Percentiles rank a stretch among this genome's conserved stretches.
Evolutionary conservation across 35 echinoderm and acorn worm genomes (phyloP).

Genomic region (Lytechinus pictus): DNA sequence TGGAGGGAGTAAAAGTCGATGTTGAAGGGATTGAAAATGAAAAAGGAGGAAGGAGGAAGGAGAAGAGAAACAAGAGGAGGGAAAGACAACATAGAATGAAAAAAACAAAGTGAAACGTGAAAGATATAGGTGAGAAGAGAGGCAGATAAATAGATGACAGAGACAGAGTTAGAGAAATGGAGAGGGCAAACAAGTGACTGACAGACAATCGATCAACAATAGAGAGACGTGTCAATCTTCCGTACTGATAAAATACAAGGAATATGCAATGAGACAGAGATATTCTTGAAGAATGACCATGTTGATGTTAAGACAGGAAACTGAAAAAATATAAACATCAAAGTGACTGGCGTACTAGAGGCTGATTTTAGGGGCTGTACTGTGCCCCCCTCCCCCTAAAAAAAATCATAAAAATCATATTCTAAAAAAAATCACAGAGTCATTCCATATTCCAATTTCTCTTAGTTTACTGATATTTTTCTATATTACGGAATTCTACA

Average conservation of each 20-base stretch:
- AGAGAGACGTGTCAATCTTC: background rate
- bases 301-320: background rate
- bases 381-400: background rate
- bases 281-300: background rate
- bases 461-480: too few species aligned
- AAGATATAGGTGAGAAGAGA: background rate
- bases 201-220: background rate
- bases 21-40: background rate
- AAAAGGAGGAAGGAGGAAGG: background rate
- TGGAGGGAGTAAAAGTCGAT: background rate
- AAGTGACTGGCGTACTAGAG: too few species aligned
- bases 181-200: background rate
- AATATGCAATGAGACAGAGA: background rate
- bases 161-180: background rate
- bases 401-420: background rate
- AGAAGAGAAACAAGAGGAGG: background rate
- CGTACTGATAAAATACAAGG: background rate
- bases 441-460: background rate
- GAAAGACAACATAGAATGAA: background rate
- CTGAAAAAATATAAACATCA: too few species aligned
- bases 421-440: background rate
- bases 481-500: too few species aligned
- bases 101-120: too few species aligned
- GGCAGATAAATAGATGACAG: background rate
- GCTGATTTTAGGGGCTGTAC: too few species aligned